These are phyloP conservation scores for Rousettus madagascariensis DNA, from an alignment of 2,797 vertebrate genomes.

Conservation along the genomic window DNA sequence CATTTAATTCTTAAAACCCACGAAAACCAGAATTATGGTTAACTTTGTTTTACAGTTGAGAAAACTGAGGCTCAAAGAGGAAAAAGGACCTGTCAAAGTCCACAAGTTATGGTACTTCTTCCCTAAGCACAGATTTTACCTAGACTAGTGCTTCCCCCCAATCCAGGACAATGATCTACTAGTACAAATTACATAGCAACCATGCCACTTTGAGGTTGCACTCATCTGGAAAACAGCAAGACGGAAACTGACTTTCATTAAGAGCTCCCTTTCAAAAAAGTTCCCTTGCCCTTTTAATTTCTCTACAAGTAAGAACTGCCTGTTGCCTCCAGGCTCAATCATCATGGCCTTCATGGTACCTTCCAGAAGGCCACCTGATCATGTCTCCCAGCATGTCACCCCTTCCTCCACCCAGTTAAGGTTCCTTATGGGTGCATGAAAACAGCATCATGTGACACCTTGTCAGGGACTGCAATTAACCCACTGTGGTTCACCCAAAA, in stretches of 20 bases:
- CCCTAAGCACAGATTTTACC: neutral
- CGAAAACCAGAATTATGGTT: neutral
- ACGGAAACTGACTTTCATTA: neutral
- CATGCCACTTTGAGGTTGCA: neutral
- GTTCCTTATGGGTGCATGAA: neutral
- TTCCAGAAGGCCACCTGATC: constrained; percentile 16
- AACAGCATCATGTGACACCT: neutral
- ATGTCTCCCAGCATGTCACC: neutral
- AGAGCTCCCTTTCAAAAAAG: neutral
- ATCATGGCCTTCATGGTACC: neutral
- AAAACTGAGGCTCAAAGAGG: neutral
- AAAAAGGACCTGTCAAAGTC: neutral
- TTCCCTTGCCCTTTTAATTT: neutral
- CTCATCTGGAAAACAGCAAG: neutral
- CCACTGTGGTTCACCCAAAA: neutral
- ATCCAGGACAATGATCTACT: neutral
- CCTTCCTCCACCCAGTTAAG: no score
- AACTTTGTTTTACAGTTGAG: neutral
- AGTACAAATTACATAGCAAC: neutral
- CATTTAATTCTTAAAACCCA: neutral
- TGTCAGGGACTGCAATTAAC: neutral
- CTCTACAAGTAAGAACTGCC: neutral
- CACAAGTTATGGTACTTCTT: no score
- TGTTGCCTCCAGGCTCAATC: neutral
- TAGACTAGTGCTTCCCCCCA: neutral